These are phyloP conservation scores for Dioctria linearis DNA, from an alignment of 2,888 invertebrate species.

Conservation along the genomic window DNA sequence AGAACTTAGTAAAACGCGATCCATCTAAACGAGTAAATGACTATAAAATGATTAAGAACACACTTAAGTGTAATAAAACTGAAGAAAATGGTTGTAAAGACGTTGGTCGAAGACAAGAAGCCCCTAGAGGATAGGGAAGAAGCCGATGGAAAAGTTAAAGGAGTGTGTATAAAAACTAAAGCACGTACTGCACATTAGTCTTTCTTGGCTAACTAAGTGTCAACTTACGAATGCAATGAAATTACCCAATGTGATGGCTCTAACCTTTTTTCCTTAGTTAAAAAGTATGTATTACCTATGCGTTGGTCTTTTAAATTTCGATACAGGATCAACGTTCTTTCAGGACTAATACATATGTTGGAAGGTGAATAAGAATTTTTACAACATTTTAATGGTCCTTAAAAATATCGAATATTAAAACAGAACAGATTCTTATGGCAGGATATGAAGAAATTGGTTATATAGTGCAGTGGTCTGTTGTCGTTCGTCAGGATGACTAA, in stretches of 20 bases:
- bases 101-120: constrained; percentile 15
- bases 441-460: too few species aligned
- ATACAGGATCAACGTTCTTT: too few species aligned
- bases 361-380: too few species aligned
- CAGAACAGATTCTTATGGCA: too few species aligned
- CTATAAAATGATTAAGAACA: constrained; percentile 57
- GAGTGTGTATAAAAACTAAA: constrained; percentile 24
- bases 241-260: constrained; percentile 14
- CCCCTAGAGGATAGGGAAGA: background rate
- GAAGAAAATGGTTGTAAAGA: constrained; percentile 41
- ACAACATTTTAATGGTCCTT: too few species aligned
- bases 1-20: constrained; percentile 51
- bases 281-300: too few species aligned
- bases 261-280: constrained; percentile 1
- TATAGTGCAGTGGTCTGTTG: too few species aligned
- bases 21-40: constrained; percentile 47
- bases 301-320: too few species aligned
- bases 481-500: too few species aligned
- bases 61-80: constrained; percentile 56
- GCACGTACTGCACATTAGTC: constrained; percentile 44
- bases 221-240: constrained; percentile 42
- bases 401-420: too few species aligned
- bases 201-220: constrained; percentile 41
- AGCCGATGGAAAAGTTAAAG: background rate
- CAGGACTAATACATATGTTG: too few species aligned